These are phyloP conservation scores for Psophia crepitans DNA, from an alignment of 2,113 vertebrate species.

Conservation along the genomic window DNA sequence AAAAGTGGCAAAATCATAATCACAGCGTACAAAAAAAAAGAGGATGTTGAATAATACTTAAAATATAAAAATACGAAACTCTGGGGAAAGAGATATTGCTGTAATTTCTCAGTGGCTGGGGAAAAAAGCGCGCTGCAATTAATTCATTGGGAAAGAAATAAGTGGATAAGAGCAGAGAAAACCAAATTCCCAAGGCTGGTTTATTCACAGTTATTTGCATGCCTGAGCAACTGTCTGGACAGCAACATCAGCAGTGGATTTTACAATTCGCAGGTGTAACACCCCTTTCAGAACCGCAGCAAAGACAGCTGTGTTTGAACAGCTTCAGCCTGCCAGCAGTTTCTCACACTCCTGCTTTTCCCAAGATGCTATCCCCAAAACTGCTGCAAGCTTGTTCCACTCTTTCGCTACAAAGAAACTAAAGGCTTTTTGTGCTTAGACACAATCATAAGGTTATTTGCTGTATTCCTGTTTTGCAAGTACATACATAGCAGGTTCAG, in stretches of 20 bases:
- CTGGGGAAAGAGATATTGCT: not conserved
- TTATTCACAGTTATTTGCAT: slow-evolving; percentile 13
- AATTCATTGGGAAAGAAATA: not conserved
- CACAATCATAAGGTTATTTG: not conserved
- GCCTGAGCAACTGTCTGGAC: not conserved
- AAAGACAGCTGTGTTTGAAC: slow-evolving; percentile 10
- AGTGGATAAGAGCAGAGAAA: not conserved
- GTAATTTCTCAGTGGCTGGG: not conserved
- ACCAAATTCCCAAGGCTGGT: not conserved
- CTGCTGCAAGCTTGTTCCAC: not conserved
- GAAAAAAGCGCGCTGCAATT: not conserved
- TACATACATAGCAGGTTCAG: not conserved
- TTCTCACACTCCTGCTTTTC: not conserved
- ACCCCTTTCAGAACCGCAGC: not conserved
- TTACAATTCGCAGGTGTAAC: slow-evolving; percentile 8
- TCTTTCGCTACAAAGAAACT: not conserved
- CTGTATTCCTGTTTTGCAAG: not conserved
- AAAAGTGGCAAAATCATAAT: not conserved
- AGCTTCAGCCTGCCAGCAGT: not conserved
- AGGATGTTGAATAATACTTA: not conserved
- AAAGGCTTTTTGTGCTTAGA: not conserved
- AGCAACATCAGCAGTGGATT: not conserved
- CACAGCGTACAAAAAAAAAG: not conserved
- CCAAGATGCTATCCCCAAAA: not conserved
- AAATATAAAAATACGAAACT: not conserved